Evolutionary conservation across 2,113 vertebrate genomes (phyloP), one percentile per base, ranked within the genome.

Genomic region (Sapayoa aenigma): DNA sequence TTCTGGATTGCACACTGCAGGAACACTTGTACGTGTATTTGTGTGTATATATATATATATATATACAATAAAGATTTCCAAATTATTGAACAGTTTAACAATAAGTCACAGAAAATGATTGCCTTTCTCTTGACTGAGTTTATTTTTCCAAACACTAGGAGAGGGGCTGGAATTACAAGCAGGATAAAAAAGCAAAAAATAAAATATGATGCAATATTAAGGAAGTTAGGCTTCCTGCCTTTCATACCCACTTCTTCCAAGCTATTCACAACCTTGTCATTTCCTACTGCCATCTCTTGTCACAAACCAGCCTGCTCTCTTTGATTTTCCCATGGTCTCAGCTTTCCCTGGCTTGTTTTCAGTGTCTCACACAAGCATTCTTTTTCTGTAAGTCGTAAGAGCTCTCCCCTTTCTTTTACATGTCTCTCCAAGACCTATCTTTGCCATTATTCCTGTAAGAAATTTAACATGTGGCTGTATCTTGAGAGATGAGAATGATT

Each of bases 211-310:
- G 95, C 83, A 96, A 94, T 56, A 76, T 75, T 81, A 95, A 93
- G 95, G 96, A 97, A 96, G 94, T 62, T 62, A 62, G 28, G 78
- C 89, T 97, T 97, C 96, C 95, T 97, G 94, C 91, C 93, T 96
- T 95, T 96, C 94, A 93, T 87, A 81, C 95, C 44, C 39, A 47
- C 90, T 94, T 71, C 92, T 97, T 89, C 83, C 88, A 94, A 92
- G 60, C 73, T 92, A 93, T 90, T 95, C 93, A 95, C 88, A 93
- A 88, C 90, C 79, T 87, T 96, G 94, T 94, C 62, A 95, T 96
- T 95, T 94, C 93, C 92, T 96, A 93, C 35, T 84, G 90, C 65
- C 18, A 5, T 92, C 94, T 96, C 94, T 89, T 92, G 84, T 94
- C 94, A 91, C 93, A 84, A 85, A 89, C 76, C 49, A 67, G 49